Conservation (phyloP, 2,797 vertebrate species). For the Borostomias antarcticus region DNA sequence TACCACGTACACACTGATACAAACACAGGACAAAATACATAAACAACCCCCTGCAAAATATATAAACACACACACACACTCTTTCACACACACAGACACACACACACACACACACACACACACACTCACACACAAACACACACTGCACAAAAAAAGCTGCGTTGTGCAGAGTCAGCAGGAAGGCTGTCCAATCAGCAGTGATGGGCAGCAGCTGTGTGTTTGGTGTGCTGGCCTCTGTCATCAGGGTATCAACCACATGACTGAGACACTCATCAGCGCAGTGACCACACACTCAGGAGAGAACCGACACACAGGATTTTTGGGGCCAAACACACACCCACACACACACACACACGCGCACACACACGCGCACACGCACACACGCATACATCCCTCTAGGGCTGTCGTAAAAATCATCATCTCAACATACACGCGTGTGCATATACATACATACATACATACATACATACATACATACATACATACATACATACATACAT, state of each 20-base stretch:
- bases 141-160: neutral
- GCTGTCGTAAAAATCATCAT: too few species aligned
- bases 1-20: too few species aligned
- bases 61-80: too few species aligned
- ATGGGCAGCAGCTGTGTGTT: constrained; percentile 8
- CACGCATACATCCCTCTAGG: too few species aligned
- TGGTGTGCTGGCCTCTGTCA: constrained; percentile 28
- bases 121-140: constrained; percentile 8
- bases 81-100: neutral
- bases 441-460: constrained; percentile 9
- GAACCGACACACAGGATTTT: constrained; percentile 34
- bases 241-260: constrained; percentile 34
- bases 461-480: neutral
- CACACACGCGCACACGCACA: neutral
- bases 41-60: too few species aligned
- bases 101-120: neutral
- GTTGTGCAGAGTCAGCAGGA: neutral
- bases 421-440: constrained; percentile 7
- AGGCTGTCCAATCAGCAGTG: neutral
- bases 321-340: constrained; percentile 38
- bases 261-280: constrained; percentile 38
- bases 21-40: too few species aligned
- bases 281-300: constrained; percentile 37
- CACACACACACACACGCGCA: constrained; percentile 6
- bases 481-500: constrained; percentile 6